Evolutionary conservation across 2,888 invertebrate species (phyloP).

Genomic region (Lycophotia porphyrea): DNA sequence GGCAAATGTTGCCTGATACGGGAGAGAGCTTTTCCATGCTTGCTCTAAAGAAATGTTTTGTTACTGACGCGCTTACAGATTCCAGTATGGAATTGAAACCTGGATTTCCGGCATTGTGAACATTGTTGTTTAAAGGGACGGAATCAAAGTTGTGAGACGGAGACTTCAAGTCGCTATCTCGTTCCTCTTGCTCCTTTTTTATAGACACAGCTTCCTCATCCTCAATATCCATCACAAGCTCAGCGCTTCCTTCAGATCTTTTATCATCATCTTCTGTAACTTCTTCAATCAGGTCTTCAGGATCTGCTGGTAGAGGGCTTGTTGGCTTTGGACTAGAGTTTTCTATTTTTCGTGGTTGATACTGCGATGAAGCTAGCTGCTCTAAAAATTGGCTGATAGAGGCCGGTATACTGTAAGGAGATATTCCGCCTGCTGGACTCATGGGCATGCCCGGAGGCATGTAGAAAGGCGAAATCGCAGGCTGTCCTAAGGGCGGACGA

Average conservation of each 20-base stretch:
- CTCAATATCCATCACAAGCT: conserved; percentile 93
- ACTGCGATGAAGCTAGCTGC: conserved; percentile 90
- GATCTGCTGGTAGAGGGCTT: conserved; percentile 83
- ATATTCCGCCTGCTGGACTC: conserved; percentile 84
- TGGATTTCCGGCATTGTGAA: conserved; percentile 85
- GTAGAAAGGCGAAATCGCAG: conserved; percentile 91
- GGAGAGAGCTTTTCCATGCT: conserved; percentile 92
- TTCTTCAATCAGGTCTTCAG: conserved; percentile 91
- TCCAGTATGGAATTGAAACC: conserved; percentile 93
- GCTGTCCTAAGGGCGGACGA: conserved; percentile 87
- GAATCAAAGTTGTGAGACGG: conserved; percentile 77
- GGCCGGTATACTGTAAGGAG: conserved; percentile 90
- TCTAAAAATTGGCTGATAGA: conserved; percentile 92
- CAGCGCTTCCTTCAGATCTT: conserved; percentile 89
- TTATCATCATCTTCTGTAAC: conserved; percentile 91
- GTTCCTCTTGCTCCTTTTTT: conserved; percentile 86
- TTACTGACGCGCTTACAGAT: conserved; percentile 93
- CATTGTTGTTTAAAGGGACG: conserved; percentile 80
- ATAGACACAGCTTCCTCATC: conserved; percentile 88
- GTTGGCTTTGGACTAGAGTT: conserved; percentile 77
- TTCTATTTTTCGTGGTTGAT: conserved; percentile 86
- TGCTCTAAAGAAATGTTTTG: conserved; percentile 93
- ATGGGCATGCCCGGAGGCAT: conserved; percentile 90
- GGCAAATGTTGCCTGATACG: conserved; percentile 86
- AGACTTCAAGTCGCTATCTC: conserved; percentile 74